A percentile compares a stretch with the other conserved stretches of the same genome.
phyloP scores from a whole-genome alignment of 2,888 invertebrate species.

The Acrobasis repandana region DNA sequence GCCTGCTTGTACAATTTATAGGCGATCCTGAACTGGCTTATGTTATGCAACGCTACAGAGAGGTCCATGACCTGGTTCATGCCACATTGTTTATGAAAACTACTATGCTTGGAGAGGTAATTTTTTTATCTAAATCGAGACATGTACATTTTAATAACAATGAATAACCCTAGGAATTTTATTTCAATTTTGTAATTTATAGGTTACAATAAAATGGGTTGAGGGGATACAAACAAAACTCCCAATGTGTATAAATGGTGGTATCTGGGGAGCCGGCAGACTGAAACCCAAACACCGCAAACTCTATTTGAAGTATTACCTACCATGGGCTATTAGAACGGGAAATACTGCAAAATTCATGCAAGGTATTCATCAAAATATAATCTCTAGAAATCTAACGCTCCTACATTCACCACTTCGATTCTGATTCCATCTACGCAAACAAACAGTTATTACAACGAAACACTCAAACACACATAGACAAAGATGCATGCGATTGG shows the following conservation, averaged over 20 bases:
- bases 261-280: slow-evolving; percentile 94
- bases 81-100: slow-evolving; percentile 96
- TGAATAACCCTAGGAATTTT: no score
- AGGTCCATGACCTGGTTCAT: slow-evolving; percentile 98
- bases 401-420: no score
- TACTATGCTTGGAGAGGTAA: slow-evolving; percentile 92
- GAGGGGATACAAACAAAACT: slow-evolving; percentile 97
- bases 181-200: slow-evolving; percentile 36
- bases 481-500: no score
- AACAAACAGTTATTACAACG: no score
- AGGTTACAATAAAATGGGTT: slow-evolving; percentile 98
- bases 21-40: slow-evolving; percentile 95
- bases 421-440: no score
- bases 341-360: slow-evolving; percentile 90
- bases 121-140: background rate
- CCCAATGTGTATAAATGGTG: slow-evolving; percentile 98
- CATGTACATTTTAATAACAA: no score
- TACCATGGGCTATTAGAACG: slow-evolving; percentile 94
- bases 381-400: no score
- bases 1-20: slow-evolving; percentile 95
- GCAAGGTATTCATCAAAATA: no score
- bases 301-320: slow-evolving; percentile 88
- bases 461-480: no score
- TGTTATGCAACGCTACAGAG: slow-evolving; percentile 98
- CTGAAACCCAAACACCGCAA: slow-evolving; percentile 92